These are phyloP conservation scores for Cetoscarus ocellatus DNA, from an alignment of 2,797 vertebrate species.

Conservation along the genomic window DNA sequence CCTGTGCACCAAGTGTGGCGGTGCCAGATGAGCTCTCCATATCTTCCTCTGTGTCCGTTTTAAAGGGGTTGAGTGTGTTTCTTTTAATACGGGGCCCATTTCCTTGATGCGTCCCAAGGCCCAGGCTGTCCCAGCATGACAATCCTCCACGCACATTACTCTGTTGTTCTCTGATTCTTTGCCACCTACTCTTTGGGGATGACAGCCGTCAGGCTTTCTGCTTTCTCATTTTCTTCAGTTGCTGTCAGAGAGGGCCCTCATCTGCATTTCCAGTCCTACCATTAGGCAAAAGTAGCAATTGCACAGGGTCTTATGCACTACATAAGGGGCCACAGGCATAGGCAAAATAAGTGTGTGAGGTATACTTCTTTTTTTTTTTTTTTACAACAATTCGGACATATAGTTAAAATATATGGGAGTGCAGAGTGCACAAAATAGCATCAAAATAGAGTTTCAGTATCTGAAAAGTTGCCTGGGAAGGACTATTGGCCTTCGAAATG, in stretches of 20 bases:
- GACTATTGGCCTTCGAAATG: no score
- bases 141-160: constrained; percentile 17
- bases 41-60: constrained; percentile 13
- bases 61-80: constrained; percentile 24
- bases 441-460: no score
- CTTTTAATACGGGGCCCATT: constrained; percentile 21
- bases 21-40: constrained; percentile 35
- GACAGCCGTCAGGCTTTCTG: constrained; percentile 60
- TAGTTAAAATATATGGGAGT: no score
- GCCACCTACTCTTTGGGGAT: constrained; percentile 74
- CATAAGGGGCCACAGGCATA: no score
- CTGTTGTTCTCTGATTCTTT: constrained; percentile 51
- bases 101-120: constrained; percentile 13
- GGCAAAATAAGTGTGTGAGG: no score
- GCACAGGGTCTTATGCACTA: no score
- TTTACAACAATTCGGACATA: no score
- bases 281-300: no score
- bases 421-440: no score
- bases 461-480: no score
- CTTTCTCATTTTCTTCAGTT: constrained; percentile 52
- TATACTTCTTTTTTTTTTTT: no score
- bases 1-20: constrained; percentile 6
- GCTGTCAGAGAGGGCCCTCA: constrained; percentile 46
- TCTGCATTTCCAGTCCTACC: background rate
- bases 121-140: constrained; percentile 36